These are phyloP conservation scores for Acleris cristana DNA, from an alignment of 2,888 invertebrate genomes.

Conservation along the genomic window DNA sequence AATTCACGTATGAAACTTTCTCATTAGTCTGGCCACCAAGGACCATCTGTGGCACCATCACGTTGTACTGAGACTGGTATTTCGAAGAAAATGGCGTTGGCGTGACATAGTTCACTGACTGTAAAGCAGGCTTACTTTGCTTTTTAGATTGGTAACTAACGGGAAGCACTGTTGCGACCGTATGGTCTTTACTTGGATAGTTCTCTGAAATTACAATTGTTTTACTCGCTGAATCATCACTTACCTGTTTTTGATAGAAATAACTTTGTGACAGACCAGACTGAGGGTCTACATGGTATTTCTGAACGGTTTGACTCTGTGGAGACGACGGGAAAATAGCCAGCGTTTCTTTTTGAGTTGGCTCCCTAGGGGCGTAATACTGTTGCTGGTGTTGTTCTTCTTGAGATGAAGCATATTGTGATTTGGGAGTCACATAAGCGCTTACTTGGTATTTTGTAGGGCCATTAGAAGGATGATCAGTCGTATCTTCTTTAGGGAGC, in stretches of 20 bases:
- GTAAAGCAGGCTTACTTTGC: constrained; percentile 56
- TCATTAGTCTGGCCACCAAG: constrained; percentile 63
- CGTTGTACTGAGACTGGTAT: constrained; percentile 69
- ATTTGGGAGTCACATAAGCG: constrained; percentile 21
- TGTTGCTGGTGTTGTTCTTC: constrained; percentile 45
- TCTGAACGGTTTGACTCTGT: constrained; percentile 49
- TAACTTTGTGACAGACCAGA: constrained; percentile 57
- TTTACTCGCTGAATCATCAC: constrained; percentile 54
- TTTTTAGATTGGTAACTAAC: constrained; percentile 58
- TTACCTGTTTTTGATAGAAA: constrained; percentile 59
- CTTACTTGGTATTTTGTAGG: constrained; percentile 25
- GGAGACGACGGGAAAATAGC: constrained; percentile 57
- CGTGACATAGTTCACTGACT: constrained; percentile 74
- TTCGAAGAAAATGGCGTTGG: constrained; percentile 68
- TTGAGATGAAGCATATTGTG: constrained; percentile 40
- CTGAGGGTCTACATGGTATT: constrained; percentile 54
- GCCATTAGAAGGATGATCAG: constrained; percentile 15
- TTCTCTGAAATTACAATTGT: constrained; percentile 79
- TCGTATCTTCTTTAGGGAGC: constrained; percentile 42
- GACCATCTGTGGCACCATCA: constrained; percentile 76
- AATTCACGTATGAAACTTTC: constrained; percentile 73
- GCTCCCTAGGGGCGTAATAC: constrained; percentile 55
- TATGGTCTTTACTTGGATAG: constrained; percentile 84
- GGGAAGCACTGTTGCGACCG: constrained; percentile 81
- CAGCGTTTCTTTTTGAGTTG: constrained; percentile 53